Base-by-base conservation (phyloP, 2,113 vertebrate genomes). In the Malurus melanocephalus region DNA sequence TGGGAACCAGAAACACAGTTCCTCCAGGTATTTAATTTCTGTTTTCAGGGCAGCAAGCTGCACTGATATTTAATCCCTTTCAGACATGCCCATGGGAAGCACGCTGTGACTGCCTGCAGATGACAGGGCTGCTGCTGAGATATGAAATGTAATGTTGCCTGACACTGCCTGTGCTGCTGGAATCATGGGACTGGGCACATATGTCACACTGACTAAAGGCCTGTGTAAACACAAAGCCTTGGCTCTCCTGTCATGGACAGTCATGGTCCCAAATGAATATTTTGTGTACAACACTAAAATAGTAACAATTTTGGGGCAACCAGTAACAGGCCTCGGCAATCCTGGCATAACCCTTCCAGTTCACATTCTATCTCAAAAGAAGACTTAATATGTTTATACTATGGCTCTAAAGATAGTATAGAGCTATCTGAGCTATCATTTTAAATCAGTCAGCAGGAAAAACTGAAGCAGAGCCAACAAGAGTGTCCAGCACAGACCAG, bases 221-320 rank as follows among this genome's bases (percentile, higher is more conserved):
- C 66, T 17, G 42, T 35, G 38, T 43, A 84, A 71, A 89, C 83
- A 85, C 87, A 61, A 57, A 64, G 65, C 52, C 75, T 57, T 6
- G 6, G 49, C 88, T 68, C 76, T 74, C 30, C 72, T 35, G 61
- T 11, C 85, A 61, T 1, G 17, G 18, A 80, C 85, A 46, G 87
- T 91, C 78, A 83, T 43, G 53, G 85, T 49, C 60, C 61, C 80
- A 68, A 81, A 78, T 80, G 40, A 95, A 24, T 78, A 72, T 83
- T 93, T 89, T 33, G 86, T 13, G 49, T 38, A 45, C 11, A 21
- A 49, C n/a, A 78, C 69, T 51, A 88, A 92, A 90, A 94, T 30
- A 90, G 87, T 17, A 86, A 86, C 45, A 7, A 67, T 75, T 88
- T 32, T 33, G 65, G 8, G 64, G 73, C 49, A 55, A 80, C 33